phyloP scores from a whole-genome alignment of 2,888 invertebrate genomes.

The Mylabris sibirica region DNA sequence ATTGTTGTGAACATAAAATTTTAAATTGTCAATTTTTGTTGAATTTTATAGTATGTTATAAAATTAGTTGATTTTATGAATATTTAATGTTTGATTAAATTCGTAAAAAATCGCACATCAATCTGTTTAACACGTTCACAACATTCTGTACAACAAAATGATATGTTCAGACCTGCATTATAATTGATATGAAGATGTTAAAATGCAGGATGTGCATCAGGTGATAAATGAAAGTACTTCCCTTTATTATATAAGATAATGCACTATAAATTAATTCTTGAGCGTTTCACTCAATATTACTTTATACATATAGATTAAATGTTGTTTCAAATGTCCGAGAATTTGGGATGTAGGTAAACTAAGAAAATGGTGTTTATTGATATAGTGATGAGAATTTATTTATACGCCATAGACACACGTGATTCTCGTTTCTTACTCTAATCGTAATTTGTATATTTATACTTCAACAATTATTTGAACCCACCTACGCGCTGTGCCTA shows the following conservation, averaged over 20 bases:
- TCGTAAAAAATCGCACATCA: not conserved
- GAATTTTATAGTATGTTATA: not conserved
- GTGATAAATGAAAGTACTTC: slow-evolving; percentile 39
- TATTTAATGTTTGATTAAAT: not conserved
- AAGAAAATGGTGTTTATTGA: too few species aligned
- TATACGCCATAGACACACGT: too few species aligned
- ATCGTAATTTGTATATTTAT: too few species aligned
- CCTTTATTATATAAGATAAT: slow-evolving; percentile 40
- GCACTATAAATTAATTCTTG: slow-evolving; percentile 44
- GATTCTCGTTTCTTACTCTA: too few species aligned
- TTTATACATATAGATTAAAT: slow-evolving; percentile 44
- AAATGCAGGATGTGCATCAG: slow-evolving; percentile 34
- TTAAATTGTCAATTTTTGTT: not conserved
- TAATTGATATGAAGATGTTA: slow-evolving; percentile 18
- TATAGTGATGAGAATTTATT: too few species aligned
- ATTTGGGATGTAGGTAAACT: not conserved
- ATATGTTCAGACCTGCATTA: slow-evolving; percentile 3
- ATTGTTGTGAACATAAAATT: slow-evolving; percentile 2
- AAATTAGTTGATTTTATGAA: not conserved
- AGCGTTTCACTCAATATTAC: slow-evolving; percentile 40
- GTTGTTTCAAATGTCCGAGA: slow-evolving; percentile 25
- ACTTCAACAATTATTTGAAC: too few species aligned
- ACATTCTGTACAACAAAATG: not conserved
- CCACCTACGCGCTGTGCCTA: too few species aligned
- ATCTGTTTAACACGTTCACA: not conserved